Base-by-base conservation (phyloP, 1,140 invertebrate species). In the Meloidogyne floridensis region DNA sequence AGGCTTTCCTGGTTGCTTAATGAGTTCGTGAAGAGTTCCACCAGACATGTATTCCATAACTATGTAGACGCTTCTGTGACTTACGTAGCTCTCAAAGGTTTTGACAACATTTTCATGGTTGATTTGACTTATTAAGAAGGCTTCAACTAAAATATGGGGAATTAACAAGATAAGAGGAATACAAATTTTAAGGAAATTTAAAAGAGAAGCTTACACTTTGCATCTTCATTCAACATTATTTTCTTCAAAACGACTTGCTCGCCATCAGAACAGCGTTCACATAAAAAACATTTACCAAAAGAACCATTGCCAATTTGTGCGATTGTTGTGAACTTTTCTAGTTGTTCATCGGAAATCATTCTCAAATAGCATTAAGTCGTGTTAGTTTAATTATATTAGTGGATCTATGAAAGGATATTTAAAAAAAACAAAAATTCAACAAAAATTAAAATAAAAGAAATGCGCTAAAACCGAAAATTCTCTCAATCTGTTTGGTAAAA, bases 231-330 rank as follows among this genome's bases (percentile, higher is more conserved):
- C n/a, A 81, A 42, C 9, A 32, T 32, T 11, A 70, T 59, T 32
- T 81, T 81, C 43, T 81, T 81, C 65, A 81, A 43, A 65, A 81
- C 80, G 18, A 81, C 59, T 13, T 70, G 18, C n/a, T 72, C 65
- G 2, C 75, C 75, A 71, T 81, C 75, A 4, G 73, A 9, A 69
- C 69, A 43, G 20, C 74, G 56, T 71, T 81, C 69, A 53, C 80
- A 81, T 70, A 81, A 75, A 71, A 81, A 81, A 51, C 80, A 81
- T 70, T 75, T 73, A 32, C 80, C 80, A 81, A 81, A 81, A 51
- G 80, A 65, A 70, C 80, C 80, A 71, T 51, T 80, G 65, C 80
- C 80, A 42, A 81, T 56, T 53, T 81, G 77, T n/a, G n/a, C 11
- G n/a, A 79, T 47, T 71, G 72, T 79, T 47, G 10, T 79, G 18